Evolutionary conservation across 2,888 invertebrate genomes (phyloP), one percentile per base, ranked within the genome.

Genomic region (Dicyrtomina minuta): DNA sequence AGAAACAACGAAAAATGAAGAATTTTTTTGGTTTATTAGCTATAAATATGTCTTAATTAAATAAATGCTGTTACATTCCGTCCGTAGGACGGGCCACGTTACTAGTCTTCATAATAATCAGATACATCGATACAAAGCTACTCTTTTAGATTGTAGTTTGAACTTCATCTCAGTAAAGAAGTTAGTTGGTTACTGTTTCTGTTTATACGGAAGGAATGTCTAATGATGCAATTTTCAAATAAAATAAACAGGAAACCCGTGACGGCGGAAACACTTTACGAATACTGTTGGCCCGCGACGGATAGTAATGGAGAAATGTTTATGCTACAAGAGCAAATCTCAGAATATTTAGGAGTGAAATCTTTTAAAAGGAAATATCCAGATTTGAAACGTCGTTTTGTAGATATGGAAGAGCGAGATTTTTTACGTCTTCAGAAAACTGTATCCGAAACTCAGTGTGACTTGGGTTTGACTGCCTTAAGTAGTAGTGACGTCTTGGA

Each of bases 291-390:
- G 97, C 93, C 93, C 6, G 86, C 87, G 39, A 87, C 80, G 71
- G 86, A 83, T 78, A 72, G 70, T 6, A 74, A 75, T 59, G 88
- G 88, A 60, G 91, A 96, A 79, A 90, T 91, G 61, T 94, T 89
- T 83, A 93, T 96, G 91, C 88, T 97, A 70, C 96, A 98, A 83
- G 98, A 98, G 82, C 98, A 91, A 82, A 90, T 99, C 72, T 93
- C 95, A 0, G 92, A 96, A 81, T 96, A 92, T 83, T 86, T 99
- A 72, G 92, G 92, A 46, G 92, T 98, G 41, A 96, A 95, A 81
- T 96, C 96, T 70, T 98, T 99, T 82, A 97, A 97, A 82, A 86
- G 98, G 74, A 95, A 96, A 81, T 94, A 94, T 83, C 91, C 93
- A n/a, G 93, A 93, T 82, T 82, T 93, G 65, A 88, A 88, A 76